Conservation (phyloP, 2,113 vertebrate species). For the Chaetops frenatus region DNA sequence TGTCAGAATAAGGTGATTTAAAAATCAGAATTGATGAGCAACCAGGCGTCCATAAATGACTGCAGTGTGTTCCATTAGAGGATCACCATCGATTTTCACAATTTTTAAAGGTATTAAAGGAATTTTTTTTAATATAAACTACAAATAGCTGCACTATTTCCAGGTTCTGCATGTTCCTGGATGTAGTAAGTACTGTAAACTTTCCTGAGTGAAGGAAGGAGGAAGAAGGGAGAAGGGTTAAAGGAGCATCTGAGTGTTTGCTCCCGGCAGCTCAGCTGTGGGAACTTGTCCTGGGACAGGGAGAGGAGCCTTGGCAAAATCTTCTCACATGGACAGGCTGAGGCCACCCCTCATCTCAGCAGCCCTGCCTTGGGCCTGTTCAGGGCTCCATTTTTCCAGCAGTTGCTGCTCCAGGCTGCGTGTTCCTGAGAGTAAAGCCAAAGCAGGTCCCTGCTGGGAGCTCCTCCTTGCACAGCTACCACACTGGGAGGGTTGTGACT, state of each 20-base stretch:
- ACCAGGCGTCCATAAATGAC: neutral
- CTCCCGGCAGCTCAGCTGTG: neutral
- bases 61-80: neutral
- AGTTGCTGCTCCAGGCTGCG: fast-evolving
- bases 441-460: too few relatives aligned
- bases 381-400: neutral
- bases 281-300: fast-evolving
- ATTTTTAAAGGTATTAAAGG: neutral
- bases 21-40: neutral
- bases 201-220: neutral
- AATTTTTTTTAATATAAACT: neutral
- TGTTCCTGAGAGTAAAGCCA: neutral
- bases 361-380: neutral
- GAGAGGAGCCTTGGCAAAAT: neutral
- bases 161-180: neutral
- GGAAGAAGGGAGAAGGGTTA: neutral
- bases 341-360: neutral
- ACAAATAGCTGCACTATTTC: neutral
- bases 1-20: neutral
- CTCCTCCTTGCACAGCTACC: neutral
- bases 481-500: neutral
- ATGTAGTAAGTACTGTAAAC: neutral
- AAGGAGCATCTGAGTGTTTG: neutral
- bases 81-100: neutral
- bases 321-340: fast-evolving